phyloP scores from a whole-genome alignment of 2,797 vertebrate species.

The Sternotherus odoratus region DNA sequence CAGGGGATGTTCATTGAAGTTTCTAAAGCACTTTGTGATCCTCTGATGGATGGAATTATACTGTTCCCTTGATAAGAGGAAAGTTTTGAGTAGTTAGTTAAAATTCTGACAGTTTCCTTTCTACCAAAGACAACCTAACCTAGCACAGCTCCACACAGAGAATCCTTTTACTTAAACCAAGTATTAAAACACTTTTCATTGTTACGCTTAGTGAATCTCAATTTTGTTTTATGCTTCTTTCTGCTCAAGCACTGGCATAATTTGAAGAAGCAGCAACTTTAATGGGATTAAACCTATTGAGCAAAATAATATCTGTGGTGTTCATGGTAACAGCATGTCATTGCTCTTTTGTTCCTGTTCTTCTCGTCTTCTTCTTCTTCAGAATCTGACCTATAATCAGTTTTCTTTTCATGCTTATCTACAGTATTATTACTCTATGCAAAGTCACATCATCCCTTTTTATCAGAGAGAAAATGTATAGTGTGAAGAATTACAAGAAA shows the following conservation, averaged over 20 bases:
- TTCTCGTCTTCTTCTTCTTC: constrained; percentile 4
- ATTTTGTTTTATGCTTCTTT: constrained; percentile 34
- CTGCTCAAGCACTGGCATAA: constrained; percentile 20
- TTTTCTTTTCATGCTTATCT: constrained; percentile 49
- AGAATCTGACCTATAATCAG: constrained; percentile 62
- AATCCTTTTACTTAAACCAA: constrained; percentile 1
- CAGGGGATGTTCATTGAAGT: not conserved
- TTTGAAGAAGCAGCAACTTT: constrained; percentile 49
- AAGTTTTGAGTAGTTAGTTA: constrained; percentile 29
- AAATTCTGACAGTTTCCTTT: constrained; percentile 6
- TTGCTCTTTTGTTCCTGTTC: constrained; percentile 63
- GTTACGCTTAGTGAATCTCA: constrained; percentile 54
- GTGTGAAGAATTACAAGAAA: not conserved
- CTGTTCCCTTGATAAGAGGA: not conserved
- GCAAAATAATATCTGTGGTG: constrained; percentile 65
- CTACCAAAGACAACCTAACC: not conserved
- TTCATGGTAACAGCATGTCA: constrained; percentile 53
- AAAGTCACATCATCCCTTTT: not conserved
- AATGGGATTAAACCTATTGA: constrained; percentile 67
- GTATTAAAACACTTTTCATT: constrained; percentile 4
- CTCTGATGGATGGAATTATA: not conserved
- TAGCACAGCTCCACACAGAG: not conserved
- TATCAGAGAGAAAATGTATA: constrained; percentile 32
- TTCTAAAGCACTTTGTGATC: constrained; percentile 23
- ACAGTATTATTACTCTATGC: constrained; percentile 7